phyloP scores from a whole-genome alignment of 2,113 vertebrate species.

The Apistogramma diplotaenia region DNA sequence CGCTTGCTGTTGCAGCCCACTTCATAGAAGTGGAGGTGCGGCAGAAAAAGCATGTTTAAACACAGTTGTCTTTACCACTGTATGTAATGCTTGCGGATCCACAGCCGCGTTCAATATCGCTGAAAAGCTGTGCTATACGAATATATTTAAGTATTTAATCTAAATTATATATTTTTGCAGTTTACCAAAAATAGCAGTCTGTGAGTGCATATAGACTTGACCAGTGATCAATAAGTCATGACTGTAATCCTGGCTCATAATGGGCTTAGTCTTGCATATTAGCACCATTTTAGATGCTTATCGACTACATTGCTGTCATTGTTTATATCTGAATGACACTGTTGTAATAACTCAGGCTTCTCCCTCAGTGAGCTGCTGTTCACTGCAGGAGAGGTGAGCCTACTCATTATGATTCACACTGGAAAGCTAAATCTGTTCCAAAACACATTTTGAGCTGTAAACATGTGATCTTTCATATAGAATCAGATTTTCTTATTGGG shows the following conservation, averaged over 20 bases:
- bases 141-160: not conserved
- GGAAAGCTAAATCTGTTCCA: not conserved
- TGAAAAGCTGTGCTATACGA: not conserved
- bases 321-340: not conserved
- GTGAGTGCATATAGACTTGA: not conserved
- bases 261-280: not conserved
- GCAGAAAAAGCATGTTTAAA: not conserved
- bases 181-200: not conserved
- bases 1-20: not conserved
- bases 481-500: not conserved
- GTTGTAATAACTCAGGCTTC: not conserved
- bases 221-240: not conserved
- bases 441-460: not conserved
- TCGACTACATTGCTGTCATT: not conserved
- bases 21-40: not conserved
- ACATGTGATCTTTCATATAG: not conserved
- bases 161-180: not conserved
- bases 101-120: not conserved
- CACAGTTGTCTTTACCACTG: not conserved
- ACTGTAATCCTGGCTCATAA: constrained; percentile 1
- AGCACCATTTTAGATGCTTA: not conserved
- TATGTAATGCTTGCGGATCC: not conserved
- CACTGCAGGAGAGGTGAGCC: not conserved
- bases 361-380: not conserved
- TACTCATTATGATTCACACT: constrained; percentile 1